Base-by-base conservation (phyloP, 2,888 invertebrate genomes). In the Timandra comae region DNA sequence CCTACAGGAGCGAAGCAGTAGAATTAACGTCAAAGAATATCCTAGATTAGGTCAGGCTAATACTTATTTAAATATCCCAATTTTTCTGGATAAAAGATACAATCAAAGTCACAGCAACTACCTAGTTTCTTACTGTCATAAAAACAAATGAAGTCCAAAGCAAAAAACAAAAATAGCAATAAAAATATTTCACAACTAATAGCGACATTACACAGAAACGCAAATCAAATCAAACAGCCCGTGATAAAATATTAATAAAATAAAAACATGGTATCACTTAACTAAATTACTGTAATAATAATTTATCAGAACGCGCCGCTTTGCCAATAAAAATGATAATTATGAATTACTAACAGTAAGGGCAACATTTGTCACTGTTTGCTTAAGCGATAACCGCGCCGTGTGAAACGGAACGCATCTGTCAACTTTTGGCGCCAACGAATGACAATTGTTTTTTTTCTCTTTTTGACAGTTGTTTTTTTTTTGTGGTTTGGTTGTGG, bases 271-370 rank as follows among this genome's bases (percentile, higher is more conserved):
- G 30, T 35, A 27, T 35, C 43, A 45, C 40, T 44, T 37, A 35
- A 22, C 47, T 33, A 35, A 40, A 46, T 41, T 31, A 43, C 27
- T 9, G 16, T 39, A 39, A 35, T 35, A 41, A 41, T 45, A 33
- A 41, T 41, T 41, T 35, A 46, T 43, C 45, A 43, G 42, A 45
- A 24, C 28, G 45, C 49, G 33, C 43, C 49, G 44, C 55, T 71
- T 62, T 75, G 63, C 79, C 72, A 58, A 72, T 81, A 80, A 77
- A 78, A 79, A 78, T 78, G 72, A 79, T 81, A 80, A 82, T 81
- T 75, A 73, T 69, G 77, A 78, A 81, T 81, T 79, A 79, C 29
- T 57, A 63, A 65, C 59, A 49, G 56, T 54, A 55, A 56, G 51
- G 46, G 70, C 61, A 73, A 79, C 82, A 82, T 82, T 82, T 84